Evolutionary conservation across 2,888 invertebrate genomes (phyloP), one percentile per base, ranked within the genome.

Genomic region (Parascotia fuliginaria): DNA sequence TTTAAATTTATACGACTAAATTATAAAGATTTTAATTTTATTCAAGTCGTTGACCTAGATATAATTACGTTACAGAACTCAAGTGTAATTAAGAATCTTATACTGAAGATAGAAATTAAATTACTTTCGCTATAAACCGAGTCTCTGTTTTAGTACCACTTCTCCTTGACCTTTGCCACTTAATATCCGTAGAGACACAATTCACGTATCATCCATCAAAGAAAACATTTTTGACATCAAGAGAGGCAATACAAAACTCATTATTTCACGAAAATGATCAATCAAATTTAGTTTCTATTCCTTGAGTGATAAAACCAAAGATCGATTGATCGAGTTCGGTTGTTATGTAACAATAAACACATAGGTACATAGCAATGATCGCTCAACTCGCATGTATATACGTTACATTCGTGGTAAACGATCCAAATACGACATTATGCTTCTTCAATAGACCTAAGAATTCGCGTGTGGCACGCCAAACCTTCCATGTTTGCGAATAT

Each of bases 381-480:
- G 36, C 31, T 49, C 40, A 39, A 38, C 33, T 33, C 33, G 33
- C 29, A 44, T 38, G 36, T 38, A 22, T 40, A 46, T 41, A 56
- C 59, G 49, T 54, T 47, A 58, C 50, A 55, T 59, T 65, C 44
- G 54, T 38, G 58, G 47, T 40, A 60, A 60, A 56, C 58, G 55
- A 68, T 73, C 66, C 65, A 60, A 72, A 65, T 73, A 73, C 67
- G 60, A 74, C 68, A 75, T 77, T 72, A 69, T 70, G 64, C 64
- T 70, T 77, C 82, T 79, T 79, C 81, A 77, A 83, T 79, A 78
- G 72, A 78, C 64, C 66, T 65, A 69, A 73, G 75, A 79, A 79
- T 79, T 83, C 77, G 77, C 82, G 78, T 77, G 79, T 58, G 77
- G 76, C 82, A 81, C 79, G 81, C 75, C 73, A 77, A 61, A 71